These are phyloP conservation scores for Athalia cordata DNA, from an alignment of 2,888 invertebrate genomes.

Conservation along the genomic window DNA sequence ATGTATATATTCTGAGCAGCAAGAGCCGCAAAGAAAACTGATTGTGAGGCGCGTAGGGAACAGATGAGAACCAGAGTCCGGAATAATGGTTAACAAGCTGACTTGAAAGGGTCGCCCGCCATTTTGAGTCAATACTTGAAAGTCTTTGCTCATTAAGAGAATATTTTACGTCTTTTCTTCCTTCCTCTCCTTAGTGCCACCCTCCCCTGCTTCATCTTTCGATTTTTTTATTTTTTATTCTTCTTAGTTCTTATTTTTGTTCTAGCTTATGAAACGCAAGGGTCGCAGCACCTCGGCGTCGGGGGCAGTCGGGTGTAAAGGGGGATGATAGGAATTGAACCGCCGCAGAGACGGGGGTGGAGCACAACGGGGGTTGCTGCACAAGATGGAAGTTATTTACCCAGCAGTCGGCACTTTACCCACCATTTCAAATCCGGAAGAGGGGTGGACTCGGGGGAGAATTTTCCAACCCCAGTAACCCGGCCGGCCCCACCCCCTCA, in stretches of 20 bases:
- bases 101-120: conserved; percentile 71
- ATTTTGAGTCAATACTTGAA: conserved; percentile 73
- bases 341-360: conserved; percentile 9
- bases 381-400: conserved; percentile 47
- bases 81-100: conserved; percentile 71
- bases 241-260: conserved; percentile 8
- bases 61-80: conserved; percentile 35
- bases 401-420: conserved; percentile 45
- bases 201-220: conserved; percentile 52
- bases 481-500: conserved; percentile 26
- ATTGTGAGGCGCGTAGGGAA: neutral
- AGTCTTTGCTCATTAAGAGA: conserved; percentile 73
- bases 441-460: conserved; percentile 8
- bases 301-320: conserved; percentile 11
- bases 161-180: conserved; percentile 66
- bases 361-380: conserved; percentile 42
- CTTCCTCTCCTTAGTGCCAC: conserved; percentile 56
- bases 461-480: conserved; percentile 28
- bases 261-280: conserved; percentile 22
- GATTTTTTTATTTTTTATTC: conserved; percentile 9
- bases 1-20: conserved; percentile 29
- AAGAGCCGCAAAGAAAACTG: conserved; percentile 27
- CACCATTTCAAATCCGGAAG: conserved; percentile 36
- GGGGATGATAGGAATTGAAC: neutral
- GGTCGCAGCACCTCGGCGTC: neutral